Evolutionary conservation across 2,113 vertebrate species (phyloP).

Genomic region (Oncorhynchus keta): DNA sequence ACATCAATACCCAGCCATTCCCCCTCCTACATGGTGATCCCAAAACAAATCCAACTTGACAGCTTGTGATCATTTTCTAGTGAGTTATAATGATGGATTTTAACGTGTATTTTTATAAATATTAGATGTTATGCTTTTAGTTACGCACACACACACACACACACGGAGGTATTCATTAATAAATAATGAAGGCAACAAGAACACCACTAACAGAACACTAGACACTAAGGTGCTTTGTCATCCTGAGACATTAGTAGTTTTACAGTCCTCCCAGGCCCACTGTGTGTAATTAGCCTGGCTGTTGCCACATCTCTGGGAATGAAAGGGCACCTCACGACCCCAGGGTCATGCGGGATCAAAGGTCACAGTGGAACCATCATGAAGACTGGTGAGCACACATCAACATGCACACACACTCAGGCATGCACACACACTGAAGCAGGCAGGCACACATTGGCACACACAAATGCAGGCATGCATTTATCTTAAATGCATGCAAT

Average conservation of each 20-base stretch:
- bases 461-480: neutral
- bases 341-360: slow-evolving; percentile 56
- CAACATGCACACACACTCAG: slow-evolving; percentile 4
- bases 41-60: neutral
- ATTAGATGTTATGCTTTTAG: neutral
- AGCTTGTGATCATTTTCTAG: neutral
- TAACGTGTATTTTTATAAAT: neutral
- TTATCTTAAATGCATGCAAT: neutral
- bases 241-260: slow-evolving; percentile 48
- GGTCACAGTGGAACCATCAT: slow-evolving; percentile 52
- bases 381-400: slow-evolving; percentile 37
- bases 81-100: neutral
- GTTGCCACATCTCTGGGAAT: slow-evolving; percentile 57
- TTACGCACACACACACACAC: neutral
- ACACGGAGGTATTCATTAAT: slow-evolving; percentile 2
- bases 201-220: slow-evolving; percentile 43
- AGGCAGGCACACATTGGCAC: neutral
- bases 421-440: too few relatives aligned
- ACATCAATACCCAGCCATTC: neutral
- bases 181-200: neutral
- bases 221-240: slow-evolving; percentile 17
- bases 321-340: slow-evolving; percentile 52
- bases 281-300: slow-evolving; percentile 64
- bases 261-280: slow-evolving; percentile 52
- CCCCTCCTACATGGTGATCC: neutral